phyloP scores from a whole-genome alignment of 2,888 invertebrate species.

The Masnerella sp. region DNA sequence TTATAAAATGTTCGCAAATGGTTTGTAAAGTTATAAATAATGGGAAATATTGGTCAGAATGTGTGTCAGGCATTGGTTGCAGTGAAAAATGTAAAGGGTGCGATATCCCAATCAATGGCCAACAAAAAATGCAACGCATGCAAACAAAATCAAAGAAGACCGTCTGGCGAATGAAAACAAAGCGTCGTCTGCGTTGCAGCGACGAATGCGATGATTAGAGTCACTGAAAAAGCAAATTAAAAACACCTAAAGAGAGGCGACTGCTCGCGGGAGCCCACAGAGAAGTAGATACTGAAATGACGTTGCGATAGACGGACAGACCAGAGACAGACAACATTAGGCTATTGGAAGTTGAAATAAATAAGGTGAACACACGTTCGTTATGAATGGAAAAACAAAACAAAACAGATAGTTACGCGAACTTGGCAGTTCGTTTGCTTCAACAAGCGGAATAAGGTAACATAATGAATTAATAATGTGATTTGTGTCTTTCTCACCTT shows the following conservation, averaged over 20 bases:
- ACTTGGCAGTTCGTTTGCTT: slow-evolving; percentile 64
- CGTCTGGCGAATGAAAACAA: slow-evolving; percentile 2
- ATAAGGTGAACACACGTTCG: slow-evolving; percentile 22
- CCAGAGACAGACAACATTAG: slow-evolving; percentile 9
- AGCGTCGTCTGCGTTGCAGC: slow-evolving; percentile 19
- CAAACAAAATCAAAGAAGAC: slow-evolving; percentile 23
- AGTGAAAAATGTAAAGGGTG: slow-evolving; percentile 3
- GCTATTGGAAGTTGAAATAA: slow-evolving; percentile 10
- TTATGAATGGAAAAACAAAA: slow-evolving; percentile 28
- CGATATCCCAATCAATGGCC: slow-evolving; percentile 18
- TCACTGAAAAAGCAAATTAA: slow-evolving; percentile 33
- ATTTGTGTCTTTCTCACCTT: slow-evolving; percentile 85
- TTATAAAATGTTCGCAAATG: no score
- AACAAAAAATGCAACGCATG: slow-evolving; percentile 26
- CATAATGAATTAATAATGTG: slow-evolving; percentile 76
- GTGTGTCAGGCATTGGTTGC: no score
- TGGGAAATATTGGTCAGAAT: no score
- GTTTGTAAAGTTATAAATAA: no score
- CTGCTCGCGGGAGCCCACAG: not conserved
- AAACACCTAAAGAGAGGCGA: slow-evolving; percentile 21
- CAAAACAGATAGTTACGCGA: slow-evolving; percentile 36
- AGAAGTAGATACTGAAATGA: slow-evolving; percentile 8
- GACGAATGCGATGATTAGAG: slow-evolving; percentile 21
- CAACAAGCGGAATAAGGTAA: slow-evolving; percentile 70
- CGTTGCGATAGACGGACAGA: not conserved